Evolutionary conservation across 64 coral and sea anemone genomes (phyloP), one percentile per base, ranked within the genome.

Genomic region (Montipora efflorescens): DNA sequence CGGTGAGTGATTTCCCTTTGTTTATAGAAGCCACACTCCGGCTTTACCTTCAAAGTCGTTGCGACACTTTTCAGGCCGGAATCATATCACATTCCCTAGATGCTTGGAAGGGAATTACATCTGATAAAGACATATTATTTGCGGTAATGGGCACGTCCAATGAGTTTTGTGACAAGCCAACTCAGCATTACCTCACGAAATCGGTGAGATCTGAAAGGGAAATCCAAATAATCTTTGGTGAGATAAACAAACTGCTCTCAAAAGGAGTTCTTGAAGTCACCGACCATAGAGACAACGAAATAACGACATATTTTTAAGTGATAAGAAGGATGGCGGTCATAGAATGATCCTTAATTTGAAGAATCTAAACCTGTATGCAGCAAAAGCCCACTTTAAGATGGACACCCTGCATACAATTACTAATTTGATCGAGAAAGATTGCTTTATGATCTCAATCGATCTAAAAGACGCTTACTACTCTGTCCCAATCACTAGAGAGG

Each of bases 241-340:
- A 57, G 53, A 57, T 57, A 57, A 57, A 57, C 53, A 57, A 57
- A 57, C 53, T 2, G 53, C 53, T 57, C 53, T 57, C 53, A 57
- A 4, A 57, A 57, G 53, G 0, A 4, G 2, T 57, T 57, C 53
- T 57, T 57, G 53, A 57, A 57, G 53, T 57, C 53, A 57, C 53
- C 13, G 0, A 79, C 13, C 76, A 79, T 50, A 47, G 43, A 11
- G 28, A 79, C 48, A 50, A 79, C 25, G 28, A 79, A 50, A 45
- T 79, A 79, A 79, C 14, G 76, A 50, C 76, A 79, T 79, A 47
- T 69, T 69, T 18, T 69, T 69, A 69, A 11, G 67, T 12, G 67
- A 69, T 69, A 69, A 69, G 67, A 69, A 69, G 16, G 67, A 69
- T 69, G 87, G 23, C 22, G 11, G 78, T 59, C 78, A 80, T 25